Evolutionary conservation across 2,797 vertebrate species (phyloP).

Genomic region (Phyllotis vaccarum): DNA sequence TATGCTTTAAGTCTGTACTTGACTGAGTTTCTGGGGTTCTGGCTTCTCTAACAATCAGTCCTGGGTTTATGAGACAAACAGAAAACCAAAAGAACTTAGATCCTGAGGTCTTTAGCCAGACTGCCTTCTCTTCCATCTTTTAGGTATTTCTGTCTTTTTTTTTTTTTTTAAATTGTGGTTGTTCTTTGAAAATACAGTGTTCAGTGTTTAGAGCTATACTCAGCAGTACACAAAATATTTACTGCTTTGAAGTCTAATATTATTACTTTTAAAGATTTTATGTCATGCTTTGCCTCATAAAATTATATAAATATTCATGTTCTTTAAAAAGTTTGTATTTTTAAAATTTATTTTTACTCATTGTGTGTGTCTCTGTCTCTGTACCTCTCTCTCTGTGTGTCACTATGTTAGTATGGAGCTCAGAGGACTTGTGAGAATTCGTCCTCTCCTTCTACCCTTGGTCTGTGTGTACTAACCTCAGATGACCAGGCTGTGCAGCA

Average conservation of each 20-base stretch:
- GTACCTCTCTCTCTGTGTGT: neutral
- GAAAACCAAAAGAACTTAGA: neutral
- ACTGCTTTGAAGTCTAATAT: neutral
- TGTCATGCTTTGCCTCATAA: neutral
- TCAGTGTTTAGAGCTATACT: neutral
- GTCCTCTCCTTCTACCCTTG: neutral
- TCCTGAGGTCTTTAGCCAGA: neutral
- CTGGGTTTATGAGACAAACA: neutral
- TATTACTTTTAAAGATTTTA: neutral
- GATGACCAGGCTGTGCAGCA: neutral
- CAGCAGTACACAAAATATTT: neutral
- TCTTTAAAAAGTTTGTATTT: neutral
- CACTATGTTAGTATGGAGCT: neutral
- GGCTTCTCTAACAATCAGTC: neutral
- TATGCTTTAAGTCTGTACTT: neutral
- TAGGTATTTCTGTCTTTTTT: neutral
- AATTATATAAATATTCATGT: neutral
- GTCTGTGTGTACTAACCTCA: neutral
- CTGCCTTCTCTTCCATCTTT: neutral
- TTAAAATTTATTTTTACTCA: neutral
- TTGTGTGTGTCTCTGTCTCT: neutral
- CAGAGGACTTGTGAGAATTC: neutral
- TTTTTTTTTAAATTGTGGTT: neutral
- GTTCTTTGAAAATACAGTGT: neutral
- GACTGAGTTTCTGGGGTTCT: neutral